A percentile compares a stretch with the other conserved stretches of the same genome.
Evolutionary conservation across 2,113 vertebrate species (phyloP).

Genomic region (Aythya baeri): DNA sequence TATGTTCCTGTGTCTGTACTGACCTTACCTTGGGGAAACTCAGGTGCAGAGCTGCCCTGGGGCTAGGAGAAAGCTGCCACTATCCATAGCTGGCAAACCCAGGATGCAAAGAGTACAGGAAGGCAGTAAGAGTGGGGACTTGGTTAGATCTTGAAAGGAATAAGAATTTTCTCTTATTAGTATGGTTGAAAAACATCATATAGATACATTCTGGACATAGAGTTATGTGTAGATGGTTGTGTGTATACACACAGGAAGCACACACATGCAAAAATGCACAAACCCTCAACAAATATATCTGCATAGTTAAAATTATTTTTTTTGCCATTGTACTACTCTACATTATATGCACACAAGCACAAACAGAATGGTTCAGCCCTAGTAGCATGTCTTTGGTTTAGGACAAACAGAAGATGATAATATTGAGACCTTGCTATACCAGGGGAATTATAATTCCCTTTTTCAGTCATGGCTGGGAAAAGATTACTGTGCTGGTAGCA

Average conservation of each 20-base stretch:
- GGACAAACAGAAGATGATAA: constrained; percentile 30
- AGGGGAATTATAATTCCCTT: constrained; percentile 51
- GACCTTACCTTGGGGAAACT: not conserved
- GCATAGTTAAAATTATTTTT: not conserved
- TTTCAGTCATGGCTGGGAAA: constrained; percentile 45
- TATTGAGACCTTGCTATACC: constrained; percentile 24
- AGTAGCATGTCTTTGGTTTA: constrained; percentile 19
- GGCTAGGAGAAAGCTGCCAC: not conserved
- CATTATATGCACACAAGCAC: not conserved
- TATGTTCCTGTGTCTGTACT: not conserved
- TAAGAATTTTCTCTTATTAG: not conserved
- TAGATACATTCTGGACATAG: fast-evolving
- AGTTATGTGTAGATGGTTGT: not conserved
- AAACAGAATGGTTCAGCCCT: constrained; percentile 6
- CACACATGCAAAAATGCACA: not conserved
- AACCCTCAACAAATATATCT: not conserved
- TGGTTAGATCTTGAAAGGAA: not conserved
- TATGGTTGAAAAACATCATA: not conserved
- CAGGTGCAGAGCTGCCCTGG: not conserved
- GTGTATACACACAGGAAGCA: not conserved
- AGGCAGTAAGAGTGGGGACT: not conserved
- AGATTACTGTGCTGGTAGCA: constrained; percentile 23
- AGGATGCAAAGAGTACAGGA: not conserved
- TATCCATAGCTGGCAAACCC: not conserved
- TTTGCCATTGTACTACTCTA: not conserved